Evolutionary conservation across 1,140 invertebrate genomes (phyloP).

Genomic region (Manduca sexta): DNA sequence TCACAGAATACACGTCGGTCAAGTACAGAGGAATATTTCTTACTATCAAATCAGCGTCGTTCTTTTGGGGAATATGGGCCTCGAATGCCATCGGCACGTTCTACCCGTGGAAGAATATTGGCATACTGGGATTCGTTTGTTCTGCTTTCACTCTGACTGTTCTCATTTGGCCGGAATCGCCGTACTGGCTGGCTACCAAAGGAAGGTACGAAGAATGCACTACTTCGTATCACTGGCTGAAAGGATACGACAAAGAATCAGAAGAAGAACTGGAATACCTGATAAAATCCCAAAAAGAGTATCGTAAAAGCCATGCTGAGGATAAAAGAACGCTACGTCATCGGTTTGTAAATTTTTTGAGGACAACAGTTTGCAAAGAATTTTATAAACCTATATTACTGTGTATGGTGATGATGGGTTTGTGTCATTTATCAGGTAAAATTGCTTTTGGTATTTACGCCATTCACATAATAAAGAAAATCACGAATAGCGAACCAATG

Average conservation of each 20-base stretch:
- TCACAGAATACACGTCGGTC: constrained; percentile 16
- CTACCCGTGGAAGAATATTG: constrained; percentile 11
- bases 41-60: constrained; percentile 10
- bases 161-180: constrained; percentile 30
- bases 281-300: constrained; percentile 16
- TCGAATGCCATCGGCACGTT: constrained; percentile 17
- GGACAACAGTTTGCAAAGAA: constrained; percentile 9
- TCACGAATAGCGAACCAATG: constrained; percentile 20
- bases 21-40: constrained; percentile 18
- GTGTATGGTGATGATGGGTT: constrained; percentile 12
- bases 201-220: constrained; percentile 23
- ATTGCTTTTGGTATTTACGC: constrained; percentile 25
- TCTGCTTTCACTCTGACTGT: constrained; percentile 11
- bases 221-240: constrained; percentile 21
- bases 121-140: constrained; percentile 2
- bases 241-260: constrained; percentile 17
- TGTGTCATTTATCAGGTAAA: constrained; percentile 27
- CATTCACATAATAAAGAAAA: constrained; percentile 25
- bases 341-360: constrained; percentile 4
- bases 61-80: constrained; percentile 18
- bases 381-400: constrained; percentile 29
- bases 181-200: constrained; percentile 26
- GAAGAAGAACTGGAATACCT: constrained; percentile 23
- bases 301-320: constrained; percentile 1
- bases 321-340: not conserved